Evolutionary conservation across 2,888 invertebrate species (phyloP), one percentile per base, ranked within the genome.

Genomic region (Camponotus fellah): DNA sequence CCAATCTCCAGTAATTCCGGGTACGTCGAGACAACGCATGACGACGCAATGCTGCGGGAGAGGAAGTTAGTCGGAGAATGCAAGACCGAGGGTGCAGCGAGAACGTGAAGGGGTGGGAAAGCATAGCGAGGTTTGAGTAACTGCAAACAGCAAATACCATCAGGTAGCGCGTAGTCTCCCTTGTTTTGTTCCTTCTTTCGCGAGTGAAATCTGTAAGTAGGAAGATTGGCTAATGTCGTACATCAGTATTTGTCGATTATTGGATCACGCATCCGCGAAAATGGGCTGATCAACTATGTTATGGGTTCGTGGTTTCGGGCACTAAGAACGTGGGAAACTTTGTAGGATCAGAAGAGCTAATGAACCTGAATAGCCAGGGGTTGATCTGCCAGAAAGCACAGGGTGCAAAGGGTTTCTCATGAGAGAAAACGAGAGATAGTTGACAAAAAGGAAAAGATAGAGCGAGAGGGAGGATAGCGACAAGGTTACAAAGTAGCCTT

Each of bases 141-240:
- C 90, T 90, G 92, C 89, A 92, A 92, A 92, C 91, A 91, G 90
- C 90, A 92, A 92, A 92, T 92, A 91, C 86, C 86, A 80, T 71
- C 86, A 85, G 88, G 86, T 88, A 89, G 86, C 85, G 85, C 65
- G 84, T 85, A 88, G 49, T n/a, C 8, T 53, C n/a, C 49, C 49
- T n/a, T 53, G n/a, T n/a, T 49, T 49, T n/a, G 2, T 8, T 2
- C 17, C 17, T 85, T 74, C 85, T 43, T 46, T 56, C 10, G 21
- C 79, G 72, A 60, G 60, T 90, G 86, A 90, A 92, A 91, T 90
- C 83, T 85, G 85, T 83, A 46, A 72, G 88, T 83, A 65, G 76
- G 74, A 80, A 79, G 79, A 85, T 56, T 68, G 71, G 82, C 72
- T 86, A 84, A 85, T 77, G 82, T 81, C 64, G 64, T 64, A 46